Conservation (phyloP, 2,113 vertebrate species). For the Heterotis niloticus region DNA sequence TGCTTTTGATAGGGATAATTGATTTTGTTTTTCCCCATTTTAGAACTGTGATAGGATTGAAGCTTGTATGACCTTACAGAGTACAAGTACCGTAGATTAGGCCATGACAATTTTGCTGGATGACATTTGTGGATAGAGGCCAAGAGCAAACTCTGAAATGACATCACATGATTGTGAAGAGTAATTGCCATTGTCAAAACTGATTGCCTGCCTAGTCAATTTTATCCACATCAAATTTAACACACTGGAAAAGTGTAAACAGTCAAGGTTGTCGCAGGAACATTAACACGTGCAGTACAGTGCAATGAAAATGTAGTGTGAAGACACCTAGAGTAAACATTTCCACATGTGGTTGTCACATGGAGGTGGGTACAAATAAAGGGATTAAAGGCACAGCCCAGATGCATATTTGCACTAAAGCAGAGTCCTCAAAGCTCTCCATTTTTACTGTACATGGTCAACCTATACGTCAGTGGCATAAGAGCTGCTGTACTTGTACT, state of each 20-base stretch:
- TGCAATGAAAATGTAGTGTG: conserved; percentile 5
- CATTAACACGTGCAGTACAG: too few species aligned
- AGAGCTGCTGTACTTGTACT: background rate
- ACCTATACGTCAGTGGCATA: background rate
- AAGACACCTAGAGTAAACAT: background rate
- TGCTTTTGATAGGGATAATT: background rate
- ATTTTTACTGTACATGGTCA: background rate
- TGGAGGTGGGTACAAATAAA: background rate
- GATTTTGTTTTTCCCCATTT: background rate
- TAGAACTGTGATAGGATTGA: background rate
- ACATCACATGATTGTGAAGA: background rate
- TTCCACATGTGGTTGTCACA: background rate
- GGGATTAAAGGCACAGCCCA: conserved; percentile 8
- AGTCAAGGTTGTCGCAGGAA: background rate
- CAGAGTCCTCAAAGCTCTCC: background rate
- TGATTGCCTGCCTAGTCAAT: background rate
- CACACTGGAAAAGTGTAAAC: background rate
- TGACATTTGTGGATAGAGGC: background rate
- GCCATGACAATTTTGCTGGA: background rate
- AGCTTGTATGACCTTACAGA: background rate
- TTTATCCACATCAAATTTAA: background rate
- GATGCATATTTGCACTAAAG: conserved; percentile 2
- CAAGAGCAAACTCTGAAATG: background rate
- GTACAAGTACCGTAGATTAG: background rate
- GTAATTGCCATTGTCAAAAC: background rate